phyloP scores from a whole-genome alignment of 2,797 vertebrate species.

The Muscicapa comitata region DNA sequence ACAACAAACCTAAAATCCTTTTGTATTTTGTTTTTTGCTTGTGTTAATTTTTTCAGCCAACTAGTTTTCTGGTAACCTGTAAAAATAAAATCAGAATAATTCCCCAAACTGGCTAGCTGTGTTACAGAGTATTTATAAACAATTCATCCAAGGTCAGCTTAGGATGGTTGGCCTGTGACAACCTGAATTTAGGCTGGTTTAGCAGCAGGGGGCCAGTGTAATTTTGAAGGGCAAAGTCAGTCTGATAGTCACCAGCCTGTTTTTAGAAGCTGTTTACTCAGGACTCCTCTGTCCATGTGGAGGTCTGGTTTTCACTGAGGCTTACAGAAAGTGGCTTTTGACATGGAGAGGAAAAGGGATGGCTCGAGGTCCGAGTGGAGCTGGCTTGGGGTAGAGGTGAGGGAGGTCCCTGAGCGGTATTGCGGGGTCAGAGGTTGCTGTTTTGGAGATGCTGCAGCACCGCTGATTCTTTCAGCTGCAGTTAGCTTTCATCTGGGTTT shows the following conservation, averaged over 20 bases:
- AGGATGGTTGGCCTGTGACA: not conserved
- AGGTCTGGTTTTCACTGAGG: not conserved
- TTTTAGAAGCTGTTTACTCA: not conserved
- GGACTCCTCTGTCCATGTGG: not conserved
- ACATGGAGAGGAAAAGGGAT: not conserved
- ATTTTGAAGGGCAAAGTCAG: not conserved
- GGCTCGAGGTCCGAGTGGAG: not conserved
- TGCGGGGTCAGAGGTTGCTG: not conserved
- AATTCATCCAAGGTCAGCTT: not conserved
- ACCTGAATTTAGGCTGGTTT: not conserved
- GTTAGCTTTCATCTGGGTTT: not conserved
- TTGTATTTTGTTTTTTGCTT: not conserved
- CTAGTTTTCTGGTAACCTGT: not conserved
- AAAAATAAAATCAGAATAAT: not conserved
- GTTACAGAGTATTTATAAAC: not conserved
- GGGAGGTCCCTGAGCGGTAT: rapidly evolving
- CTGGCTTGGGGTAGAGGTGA: rapidly evolving
- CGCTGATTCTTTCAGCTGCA: not conserved
- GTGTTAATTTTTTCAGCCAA: not conserved
- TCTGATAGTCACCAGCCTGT: not conserved
- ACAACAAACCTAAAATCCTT: not conserved
- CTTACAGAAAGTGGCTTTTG: not conserved
- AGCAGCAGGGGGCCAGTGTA: not conserved
- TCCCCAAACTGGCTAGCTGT: not conserved
- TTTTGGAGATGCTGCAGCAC: not conserved